Conservation (phyloP, 1,140 invertebrate species). For the Drosophila tsacasi region DNA sequence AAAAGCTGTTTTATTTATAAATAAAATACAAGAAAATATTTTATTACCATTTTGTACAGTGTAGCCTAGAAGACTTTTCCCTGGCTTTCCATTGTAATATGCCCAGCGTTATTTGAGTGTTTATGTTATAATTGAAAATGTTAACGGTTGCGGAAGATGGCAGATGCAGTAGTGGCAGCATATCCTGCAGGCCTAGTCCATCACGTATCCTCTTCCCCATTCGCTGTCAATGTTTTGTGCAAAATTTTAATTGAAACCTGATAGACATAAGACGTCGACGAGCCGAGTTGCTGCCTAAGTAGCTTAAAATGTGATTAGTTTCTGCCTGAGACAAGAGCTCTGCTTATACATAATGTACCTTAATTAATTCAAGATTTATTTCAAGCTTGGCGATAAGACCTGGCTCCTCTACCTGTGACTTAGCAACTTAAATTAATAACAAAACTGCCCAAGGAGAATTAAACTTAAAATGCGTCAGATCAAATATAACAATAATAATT, state of each 20-base stretch:
- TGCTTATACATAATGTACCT: constrained; percentile 6
- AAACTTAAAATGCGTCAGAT: neutral
- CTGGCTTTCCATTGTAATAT: constrained; percentile 10
- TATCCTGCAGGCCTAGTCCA: constrained; percentile 38
- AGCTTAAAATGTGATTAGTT: constrained; percentile 40
- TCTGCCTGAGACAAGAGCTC: constrained; percentile 16
- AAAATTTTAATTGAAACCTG: constrained; percentile 68
- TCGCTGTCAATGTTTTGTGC: constrained; percentile 41
- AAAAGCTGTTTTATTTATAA: neutral
- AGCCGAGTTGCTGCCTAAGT: constrained; percentile 13
- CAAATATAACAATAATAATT: constrained; percentile 24
- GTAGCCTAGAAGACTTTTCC: neutral
- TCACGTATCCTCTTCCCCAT: constrained; percentile 14
- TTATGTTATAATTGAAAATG: constrained; percentile 74
- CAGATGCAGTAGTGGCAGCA: constrained; percentile 24
- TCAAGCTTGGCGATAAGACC: neutral
- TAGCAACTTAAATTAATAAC: neutral
- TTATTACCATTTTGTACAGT: neutral
- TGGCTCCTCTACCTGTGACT: neutral
- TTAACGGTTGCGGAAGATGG: constrained; percentile 39
- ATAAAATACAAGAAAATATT: neutral
- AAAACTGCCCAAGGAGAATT: neutral
- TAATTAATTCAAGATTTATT: constrained; percentile 37
- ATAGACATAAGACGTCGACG: constrained; percentile 18
- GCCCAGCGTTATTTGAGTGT: constrained; percentile 40